phyloP scores from a whole-genome alignment of 2,797 vertebrate species.

The Falco berigora region DNA sequence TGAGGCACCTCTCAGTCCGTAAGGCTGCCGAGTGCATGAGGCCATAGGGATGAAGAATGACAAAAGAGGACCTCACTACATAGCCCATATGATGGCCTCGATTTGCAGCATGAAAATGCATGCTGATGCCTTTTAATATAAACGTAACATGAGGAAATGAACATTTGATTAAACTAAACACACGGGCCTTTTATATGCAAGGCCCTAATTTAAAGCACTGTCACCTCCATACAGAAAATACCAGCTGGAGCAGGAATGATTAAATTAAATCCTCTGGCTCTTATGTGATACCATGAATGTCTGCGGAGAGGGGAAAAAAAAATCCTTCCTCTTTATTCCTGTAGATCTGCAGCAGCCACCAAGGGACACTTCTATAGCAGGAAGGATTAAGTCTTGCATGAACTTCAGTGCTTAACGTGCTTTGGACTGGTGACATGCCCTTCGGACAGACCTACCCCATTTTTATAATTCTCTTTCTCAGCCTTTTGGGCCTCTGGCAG shows the following conservation, averaged over 20 bases:
- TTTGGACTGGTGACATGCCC: constrained; percentile 62
- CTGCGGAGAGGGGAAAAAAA: background rate
- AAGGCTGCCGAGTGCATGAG: background rate
- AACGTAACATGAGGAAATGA: constrained; percentile 29
- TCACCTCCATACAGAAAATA: constrained; percentile 48
- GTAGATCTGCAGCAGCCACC: constrained; percentile 24
- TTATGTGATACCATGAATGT: constrained; percentile 49
- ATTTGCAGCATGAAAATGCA: constrained; percentile 19
- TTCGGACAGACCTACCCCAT: constrained; percentile 56
- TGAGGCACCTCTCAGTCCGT: background rate
- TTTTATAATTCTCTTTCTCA: constrained; percentile 54
- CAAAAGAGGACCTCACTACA: background rate
- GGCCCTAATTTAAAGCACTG: constrained; percentile 53
- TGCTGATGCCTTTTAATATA: constrained; percentile 36
- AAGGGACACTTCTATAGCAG: constrained; percentile 25
- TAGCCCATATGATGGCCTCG: background rate
- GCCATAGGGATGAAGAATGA: background rate
- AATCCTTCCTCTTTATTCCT: constrained; percentile 17
- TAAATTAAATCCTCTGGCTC: constrained; percentile 61
- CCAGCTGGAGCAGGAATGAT: constrained; percentile 50
- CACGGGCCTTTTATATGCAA: constrained; percentile 18
- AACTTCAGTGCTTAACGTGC: constrained; percentile 50
- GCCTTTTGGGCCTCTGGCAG: constrained; percentile 37
- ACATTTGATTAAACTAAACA: constrained; percentile 63
- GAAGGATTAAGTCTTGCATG: constrained; percentile 54